These are phyloP conservation scores for Aplodontia rufa DNA, from an alignment of 2,113 vertebrate genomes.

Conservation along the genomic window DNA sequence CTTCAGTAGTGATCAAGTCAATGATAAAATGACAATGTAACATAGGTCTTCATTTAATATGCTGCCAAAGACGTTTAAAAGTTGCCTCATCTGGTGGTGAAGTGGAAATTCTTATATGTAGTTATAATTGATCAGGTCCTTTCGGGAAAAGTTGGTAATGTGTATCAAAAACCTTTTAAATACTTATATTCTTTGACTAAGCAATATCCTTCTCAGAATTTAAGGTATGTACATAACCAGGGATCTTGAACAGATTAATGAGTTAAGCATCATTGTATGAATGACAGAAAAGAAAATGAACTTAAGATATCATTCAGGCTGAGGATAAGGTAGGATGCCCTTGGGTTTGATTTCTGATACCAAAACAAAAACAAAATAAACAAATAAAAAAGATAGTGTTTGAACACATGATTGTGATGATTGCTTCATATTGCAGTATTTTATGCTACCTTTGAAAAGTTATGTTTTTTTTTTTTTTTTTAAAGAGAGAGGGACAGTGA, in stretches of 20 bases:
- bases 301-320: not conserved
- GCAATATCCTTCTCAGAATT: not conserved
- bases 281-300: slow-evolving; percentile 2
- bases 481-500: too few species aligned
- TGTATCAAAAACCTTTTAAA: not conserved
- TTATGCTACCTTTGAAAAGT: not conserved
- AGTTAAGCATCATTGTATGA: not conserved
- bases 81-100: not conserved
- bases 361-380: too few species aligned
- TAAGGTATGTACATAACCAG: not conserved
- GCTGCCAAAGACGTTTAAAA: not conserved
- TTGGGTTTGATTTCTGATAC: too few species aligned
- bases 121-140: not conserved
- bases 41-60: not conserved
- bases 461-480: too few species aligned
- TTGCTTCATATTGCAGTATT: not conserved
- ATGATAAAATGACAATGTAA: not conserved
- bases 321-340: too few species aligned
- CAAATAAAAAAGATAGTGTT: not conserved
- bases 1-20: not conserved
- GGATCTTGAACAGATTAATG: not conserved
- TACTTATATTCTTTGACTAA: not conserved
- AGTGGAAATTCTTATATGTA: slow-evolving; percentile 17
- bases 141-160: not conserved
- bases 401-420: not conserved